Percentiles rank a stretch among this genome's conserved stretches.
These are phyloP conservation scores for Nasonia oneida DNA, from an alignment of 2,888 invertebrate genomes.

Conservation along the genomic window DNA sequence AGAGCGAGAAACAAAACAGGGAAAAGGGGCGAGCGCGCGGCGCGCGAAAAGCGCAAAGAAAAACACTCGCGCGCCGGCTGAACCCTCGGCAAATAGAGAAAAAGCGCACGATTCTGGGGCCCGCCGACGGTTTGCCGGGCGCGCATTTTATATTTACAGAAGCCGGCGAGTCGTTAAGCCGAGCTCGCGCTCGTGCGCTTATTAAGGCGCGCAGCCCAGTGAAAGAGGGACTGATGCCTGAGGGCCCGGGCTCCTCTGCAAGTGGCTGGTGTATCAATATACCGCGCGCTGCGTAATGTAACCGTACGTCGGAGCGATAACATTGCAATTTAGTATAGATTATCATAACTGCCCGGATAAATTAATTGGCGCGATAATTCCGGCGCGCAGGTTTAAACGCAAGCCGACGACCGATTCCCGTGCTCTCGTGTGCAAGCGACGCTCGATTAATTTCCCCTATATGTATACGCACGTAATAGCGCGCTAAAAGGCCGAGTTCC, in stretches of 20 bases:
- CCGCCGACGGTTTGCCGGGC: conserved; percentile 21
- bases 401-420: neutral
- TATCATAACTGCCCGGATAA: conserved; percentile 1
- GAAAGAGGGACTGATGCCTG: conserved; percentile 27
- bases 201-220: conserved; percentile 18
- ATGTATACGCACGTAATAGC: neutral
- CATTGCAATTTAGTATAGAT: neutral
- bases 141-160: conserved; percentile 11
- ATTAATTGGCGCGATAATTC: neutral
- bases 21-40: neutral
- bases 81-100: neutral
- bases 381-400: neutral
- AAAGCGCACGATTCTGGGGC: neutral
- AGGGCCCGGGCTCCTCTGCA: too few species aligned
- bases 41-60: conserved; percentile 23
- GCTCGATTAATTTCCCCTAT: neutral
- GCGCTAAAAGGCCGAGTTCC: neutral
- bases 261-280: neutral
- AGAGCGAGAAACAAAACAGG: neutral
- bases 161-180: neutral
- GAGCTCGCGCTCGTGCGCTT: conserved; percentile 14
- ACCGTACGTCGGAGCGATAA: neutral
- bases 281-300: neutral
- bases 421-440: neutral
- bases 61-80: neutral